Percentiles rank a stretch among this genome's conserved stretches.
Evolutionary conservation across 2,888 invertebrate genomes (phyloP).

Genomic region (Byasa hedistus): DNA sequence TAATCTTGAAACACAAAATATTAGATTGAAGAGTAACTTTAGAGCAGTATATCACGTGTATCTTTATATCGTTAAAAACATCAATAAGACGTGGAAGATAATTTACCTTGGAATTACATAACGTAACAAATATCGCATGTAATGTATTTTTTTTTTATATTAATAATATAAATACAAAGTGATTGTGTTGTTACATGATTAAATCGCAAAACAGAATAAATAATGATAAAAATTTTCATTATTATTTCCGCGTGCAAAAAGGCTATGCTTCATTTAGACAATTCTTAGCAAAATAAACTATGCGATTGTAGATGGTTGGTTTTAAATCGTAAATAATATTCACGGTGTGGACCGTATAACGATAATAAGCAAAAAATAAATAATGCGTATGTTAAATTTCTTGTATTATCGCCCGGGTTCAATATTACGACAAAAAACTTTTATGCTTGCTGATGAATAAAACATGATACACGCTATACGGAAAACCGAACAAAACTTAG

Average conservation of each 20-base stretch:
- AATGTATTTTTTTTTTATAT: background rate
- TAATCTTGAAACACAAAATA: too few species aligned
- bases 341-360: background rate
- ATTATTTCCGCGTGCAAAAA: constrained; percentile 3
- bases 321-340: background rate
- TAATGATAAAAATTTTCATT: constrained; percentile 8
- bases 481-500: background rate
- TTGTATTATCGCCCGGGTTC: background rate
- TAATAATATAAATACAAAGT: constrained; percentile 1
- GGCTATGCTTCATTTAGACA: background rate
- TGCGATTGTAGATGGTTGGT: background rate
- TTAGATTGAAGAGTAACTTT: too few species aligned
- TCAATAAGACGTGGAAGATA: background rate
- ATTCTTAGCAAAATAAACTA: background rate
- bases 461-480: background rate
- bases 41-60: too few species aligned
- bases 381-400: background rate
- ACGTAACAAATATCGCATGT: background rate
- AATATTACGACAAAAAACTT: background rate
- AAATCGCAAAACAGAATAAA: background rate
- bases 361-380: background rate
- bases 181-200: background rate
- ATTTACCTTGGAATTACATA: background rate
- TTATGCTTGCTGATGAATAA: background rate
- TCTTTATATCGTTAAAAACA: background rate